Conservation (phyloP, 2,113 vertebrate genomes). For the Glareola pratincola region DNA sequence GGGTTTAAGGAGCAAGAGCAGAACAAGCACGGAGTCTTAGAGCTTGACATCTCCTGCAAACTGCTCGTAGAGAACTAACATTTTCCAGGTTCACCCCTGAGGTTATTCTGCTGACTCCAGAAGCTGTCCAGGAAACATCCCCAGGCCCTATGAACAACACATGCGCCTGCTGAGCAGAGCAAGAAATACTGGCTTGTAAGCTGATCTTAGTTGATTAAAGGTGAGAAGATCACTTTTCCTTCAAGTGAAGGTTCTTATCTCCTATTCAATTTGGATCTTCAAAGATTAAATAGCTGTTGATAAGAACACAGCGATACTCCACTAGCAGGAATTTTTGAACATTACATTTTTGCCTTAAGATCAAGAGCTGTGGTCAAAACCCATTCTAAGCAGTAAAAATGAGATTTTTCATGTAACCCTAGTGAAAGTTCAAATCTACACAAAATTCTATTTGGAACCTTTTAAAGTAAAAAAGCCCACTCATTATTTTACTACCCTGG, state of each 20-base stretch:
- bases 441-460: not conserved
- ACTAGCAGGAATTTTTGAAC: not conserved
- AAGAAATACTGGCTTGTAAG: not conserved
- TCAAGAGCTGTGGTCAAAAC: not conserved
- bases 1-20: not conserved
- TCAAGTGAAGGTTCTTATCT: not conserved
- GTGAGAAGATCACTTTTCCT: not conserved
- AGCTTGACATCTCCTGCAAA: not conserved
- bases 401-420: not conserved
- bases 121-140: not conserved
- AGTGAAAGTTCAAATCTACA: not conserved
- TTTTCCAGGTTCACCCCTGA: not conserved
- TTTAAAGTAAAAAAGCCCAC: accelerated
- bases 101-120: not conserved
- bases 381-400: not conserved
- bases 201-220: not conserved
- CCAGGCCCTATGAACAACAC: not conserved
- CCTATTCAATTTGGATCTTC: not conserved
- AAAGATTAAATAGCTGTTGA: not conserved
- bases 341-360: not conserved
- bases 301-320: not conserved
- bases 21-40: not conserved
- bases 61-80: not conserved
- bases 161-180: not conserved
- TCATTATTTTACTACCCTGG: not conserved